Conservation (phyloP, 2,888 invertebrate genomes). For the Pseudolycoriella hygida region DNA sequence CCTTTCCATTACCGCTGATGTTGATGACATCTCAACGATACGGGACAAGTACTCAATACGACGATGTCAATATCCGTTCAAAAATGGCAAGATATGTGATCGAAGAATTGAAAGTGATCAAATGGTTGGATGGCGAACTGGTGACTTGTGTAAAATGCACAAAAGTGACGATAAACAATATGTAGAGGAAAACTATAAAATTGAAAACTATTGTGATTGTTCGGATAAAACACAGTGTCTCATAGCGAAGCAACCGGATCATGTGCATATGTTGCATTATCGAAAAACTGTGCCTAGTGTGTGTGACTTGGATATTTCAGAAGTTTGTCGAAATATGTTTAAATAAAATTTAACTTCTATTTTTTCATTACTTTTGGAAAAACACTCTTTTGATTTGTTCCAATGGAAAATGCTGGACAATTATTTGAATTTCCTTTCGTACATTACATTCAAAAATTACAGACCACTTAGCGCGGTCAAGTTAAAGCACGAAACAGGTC, state of each 20-base stretch:
- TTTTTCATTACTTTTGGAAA: no score
- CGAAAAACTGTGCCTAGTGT: conserved; percentile 37
- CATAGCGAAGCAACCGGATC: conserved; percentile 25
- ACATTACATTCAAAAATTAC: no score
- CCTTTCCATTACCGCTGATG: conserved; percentile 49
- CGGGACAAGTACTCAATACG: conserved; percentile 34
- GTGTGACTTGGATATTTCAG: conserved; percentile 46
- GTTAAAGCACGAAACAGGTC: no score
- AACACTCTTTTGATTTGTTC: no score
- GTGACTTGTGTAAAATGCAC: conserved; percentile 4
- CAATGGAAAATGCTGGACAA: no score
- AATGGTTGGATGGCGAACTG: background rate
- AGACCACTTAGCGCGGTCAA: no score
- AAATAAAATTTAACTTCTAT: background rate
- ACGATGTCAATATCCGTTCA: conserved; percentile 7
- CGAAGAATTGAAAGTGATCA: conserved; percentile 7
- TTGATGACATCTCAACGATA: conserved; percentile 46
- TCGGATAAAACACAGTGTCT: conserved; percentile 30
- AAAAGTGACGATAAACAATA: background rate
- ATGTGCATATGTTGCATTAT: conserved; percentile 24
- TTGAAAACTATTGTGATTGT: conserved; percentile 31
- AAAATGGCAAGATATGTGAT: conserved; percentile 8
- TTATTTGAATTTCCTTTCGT: no score
- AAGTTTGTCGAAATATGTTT: conserved; percentile 37
- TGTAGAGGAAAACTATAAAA: background rate